These are phyloP conservation scores for Pseudococcus viburni DNA, from an alignment of 2,888 invertebrate species.

Conservation along the genomic window DNA sequence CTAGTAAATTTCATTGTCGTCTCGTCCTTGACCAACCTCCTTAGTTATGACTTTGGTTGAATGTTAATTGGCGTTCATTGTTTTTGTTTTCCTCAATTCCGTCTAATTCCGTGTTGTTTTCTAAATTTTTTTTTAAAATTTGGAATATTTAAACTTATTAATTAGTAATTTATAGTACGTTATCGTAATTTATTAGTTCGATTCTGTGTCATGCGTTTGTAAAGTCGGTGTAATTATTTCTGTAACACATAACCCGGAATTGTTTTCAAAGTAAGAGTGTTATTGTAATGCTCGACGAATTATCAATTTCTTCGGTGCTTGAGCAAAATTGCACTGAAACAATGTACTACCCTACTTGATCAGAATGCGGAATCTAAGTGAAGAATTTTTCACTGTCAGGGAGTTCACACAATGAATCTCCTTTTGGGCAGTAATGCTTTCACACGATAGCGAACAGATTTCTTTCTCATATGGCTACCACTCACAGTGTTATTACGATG, in stretches of 20 bases:
- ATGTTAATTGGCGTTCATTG: constrained; percentile 24
- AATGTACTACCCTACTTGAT: constrained; percentile 34
- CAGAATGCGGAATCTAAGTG: no score
- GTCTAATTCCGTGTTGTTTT: neutral
- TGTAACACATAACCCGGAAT: neutral
- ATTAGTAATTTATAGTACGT: neutral
- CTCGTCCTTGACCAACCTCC: neutral
- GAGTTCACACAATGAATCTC: neutral
- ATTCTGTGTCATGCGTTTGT: neutral
- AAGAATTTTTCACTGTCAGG: neutral
- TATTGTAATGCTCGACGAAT: constrained; percentile 15
- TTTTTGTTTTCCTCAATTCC: constrained; percentile 3
- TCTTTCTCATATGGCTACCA: constrained; percentile 43
- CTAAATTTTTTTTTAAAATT: neutral
- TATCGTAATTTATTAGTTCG: neutral
- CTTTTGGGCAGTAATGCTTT: constrained; percentile 12
- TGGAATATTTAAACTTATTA: neutral
- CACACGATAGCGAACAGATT: neutral
- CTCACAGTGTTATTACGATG: neutral
- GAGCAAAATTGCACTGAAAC: neutral
- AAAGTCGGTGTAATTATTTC: neutral
- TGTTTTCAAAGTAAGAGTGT: neutral
- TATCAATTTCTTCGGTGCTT: neutral
- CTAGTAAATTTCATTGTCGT: no score
- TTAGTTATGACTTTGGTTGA: neutral